Base-by-base conservation (phyloP, 35 echinoderm and acorn worm genomes). In the Anneissia japonica region DNA sequence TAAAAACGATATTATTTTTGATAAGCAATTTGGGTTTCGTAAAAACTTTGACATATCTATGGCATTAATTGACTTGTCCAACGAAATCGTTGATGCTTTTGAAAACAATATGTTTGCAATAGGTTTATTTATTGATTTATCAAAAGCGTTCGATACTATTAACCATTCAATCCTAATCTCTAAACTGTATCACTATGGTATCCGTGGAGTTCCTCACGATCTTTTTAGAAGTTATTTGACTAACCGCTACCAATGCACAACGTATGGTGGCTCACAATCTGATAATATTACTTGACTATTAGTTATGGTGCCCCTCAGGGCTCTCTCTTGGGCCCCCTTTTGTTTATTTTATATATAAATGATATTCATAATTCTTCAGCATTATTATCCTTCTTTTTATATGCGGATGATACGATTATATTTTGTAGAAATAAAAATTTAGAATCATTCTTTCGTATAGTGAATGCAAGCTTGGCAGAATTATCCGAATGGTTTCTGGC, bases 81-180 rank as follows among this genome's bases (percentile, higher is more conserved):
- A 87, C 35, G 64, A 84, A 51, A 28, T 92, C 35, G 1, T 26
- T 0, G 37, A 87, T 92, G 73, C 51, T n/a, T 34, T 84, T 0
- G 37, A 82, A 32, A 55, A 88, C n/a, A 84, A 87, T 46, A 0
- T 40, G 32, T 36, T 28, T 46, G 31, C 85, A 31, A 11, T 46
- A 32, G 78, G 90, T 56, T 73, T 91, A 3, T 92, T 92, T 88
- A 16, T 92, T 21, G 90, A 92, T 40, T 32, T 92, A n/a, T 88
- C 77, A 30, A 92, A 92, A 32, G 90, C 90, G 16, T 92, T 92
- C 76, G 73, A 88, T 46, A 92, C 90, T 30, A 82, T 88, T 74
- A 40, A 88, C 51, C 85, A 87, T 40, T 19, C 56, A 32, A 92
- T 92, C 30, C 75, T 87, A 26, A 21, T 87, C 51, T 46, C 19